Evolutionary conservation across 2,888 invertebrate genomes (phyloP), one percentile per base, ranked within the genome.

Genomic region (Meteorus cinctellus): DNA sequence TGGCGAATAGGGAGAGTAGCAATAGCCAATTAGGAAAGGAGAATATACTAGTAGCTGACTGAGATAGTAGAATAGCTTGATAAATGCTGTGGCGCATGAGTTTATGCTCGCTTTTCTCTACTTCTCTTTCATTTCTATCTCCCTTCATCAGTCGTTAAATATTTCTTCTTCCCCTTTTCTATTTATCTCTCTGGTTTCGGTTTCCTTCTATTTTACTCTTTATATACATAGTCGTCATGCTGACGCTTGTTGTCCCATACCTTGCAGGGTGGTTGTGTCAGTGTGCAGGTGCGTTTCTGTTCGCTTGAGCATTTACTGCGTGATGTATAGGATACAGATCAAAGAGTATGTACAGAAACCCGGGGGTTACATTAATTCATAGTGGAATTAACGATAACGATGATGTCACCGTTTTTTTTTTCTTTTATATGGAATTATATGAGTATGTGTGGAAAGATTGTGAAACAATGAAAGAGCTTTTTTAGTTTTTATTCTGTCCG

Each of bases 381-480:
- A 76, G 77, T 62, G 65, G 77, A 81, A 78, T 80, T 68, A 78
- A 79, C 72, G 79, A 79, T 81, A 77, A 77, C 79, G 78, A 76
- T 77, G 81, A 78, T 75, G 74, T 66, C 45, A 65, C 27, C n/a
- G 2, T 16, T 31, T 6, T 31, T 45, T 45, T 14, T 29, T 41
- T 8, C 31, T 6, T 19, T 31, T n/a, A 14, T n/a, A 48, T 48
- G 24, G 27, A 29, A 34, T 34, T 34, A 34, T 8, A 34, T 34
- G 34, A 34, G 34, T 69, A 45, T 60, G 12, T 41, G 8, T 48
- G 70, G 51, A 69, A 34, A 29, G 31, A 55, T 12, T 68, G 24
- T 27, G 27, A 14, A 4, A 51, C 1, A 68, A n/a, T 12, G 16
- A n/a, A 45, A 48, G 29, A 14, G 45, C 8, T 48, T 48, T 27